phyloP scores from a whole-genome alignment of 2,888 invertebrate genomes.

The Copidosoma aretas region DNA sequence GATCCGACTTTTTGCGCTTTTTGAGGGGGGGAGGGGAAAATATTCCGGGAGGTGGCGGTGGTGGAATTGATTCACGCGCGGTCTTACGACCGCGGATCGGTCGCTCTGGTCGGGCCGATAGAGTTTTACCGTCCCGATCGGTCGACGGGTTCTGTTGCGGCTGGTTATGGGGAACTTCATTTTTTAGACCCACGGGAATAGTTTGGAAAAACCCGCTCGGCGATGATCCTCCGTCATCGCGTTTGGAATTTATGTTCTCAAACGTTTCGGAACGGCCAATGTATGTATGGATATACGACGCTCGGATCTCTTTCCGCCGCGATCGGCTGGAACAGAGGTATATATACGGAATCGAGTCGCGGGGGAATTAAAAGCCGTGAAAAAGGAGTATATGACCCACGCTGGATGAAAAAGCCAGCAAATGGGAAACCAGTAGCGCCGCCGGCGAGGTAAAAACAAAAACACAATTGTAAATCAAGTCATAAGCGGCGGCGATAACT shows the following conservation, averaged over 20 bases:
- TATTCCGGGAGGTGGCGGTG: not conserved
- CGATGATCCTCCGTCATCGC: too few relatives aligned
- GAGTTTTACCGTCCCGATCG: not conserved
- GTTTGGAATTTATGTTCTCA: too few relatives aligned
- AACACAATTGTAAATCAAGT: constrained; percentile 27
- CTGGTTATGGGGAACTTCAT: too few relatives aligned
- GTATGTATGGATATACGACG: too few relatives aligned
- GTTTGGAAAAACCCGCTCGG: too few relatives aligned
- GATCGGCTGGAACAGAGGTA: too few relatives aligned
- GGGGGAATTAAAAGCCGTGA: constrained; percentile 8
- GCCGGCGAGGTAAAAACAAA: not conserved
- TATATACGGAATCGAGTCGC: not conserved
- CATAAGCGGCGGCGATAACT: constrained; percentile 29
- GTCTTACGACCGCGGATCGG: constrained; percentile 18
- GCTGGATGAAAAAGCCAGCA: not conserved
- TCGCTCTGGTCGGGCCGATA: constrained; percentile 25
- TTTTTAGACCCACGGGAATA: too few relatives aligned
- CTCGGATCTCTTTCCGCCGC: too few relatives aligned
- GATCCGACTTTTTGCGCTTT: not conserved
- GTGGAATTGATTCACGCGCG: constrained; percentile 21
- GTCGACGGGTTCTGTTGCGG: too few relatives aligned
- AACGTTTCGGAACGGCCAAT: too few relatives aligned
- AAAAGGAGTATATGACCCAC: not conserved
- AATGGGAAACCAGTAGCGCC: constrained; percentile 9
- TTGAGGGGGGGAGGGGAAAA: too few relatives aligned